Conservation (phyloP, 1,140 invertebrate genomes). For the Piezodorus guildinii region DNA sequence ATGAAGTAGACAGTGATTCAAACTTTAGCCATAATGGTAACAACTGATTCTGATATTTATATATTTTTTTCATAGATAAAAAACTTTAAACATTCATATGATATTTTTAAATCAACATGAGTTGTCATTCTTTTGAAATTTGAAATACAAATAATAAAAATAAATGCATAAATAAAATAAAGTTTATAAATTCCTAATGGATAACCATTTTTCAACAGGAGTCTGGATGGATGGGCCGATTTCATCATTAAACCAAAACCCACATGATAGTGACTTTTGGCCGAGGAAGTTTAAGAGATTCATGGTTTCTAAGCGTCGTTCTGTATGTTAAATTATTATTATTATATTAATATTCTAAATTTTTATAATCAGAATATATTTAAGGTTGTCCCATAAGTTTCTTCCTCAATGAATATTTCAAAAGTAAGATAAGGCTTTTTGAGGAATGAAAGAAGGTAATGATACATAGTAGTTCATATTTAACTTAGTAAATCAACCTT, state of each 20-base stretch:
- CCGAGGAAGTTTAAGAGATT: conserved; percentile 15
- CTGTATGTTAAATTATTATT: conserved; percentile 11
- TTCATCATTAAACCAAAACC: neutral
- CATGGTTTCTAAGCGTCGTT: conserved; percentile 20
- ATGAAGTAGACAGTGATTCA: conserved; percentile 13
- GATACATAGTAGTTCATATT: too few species aligned
- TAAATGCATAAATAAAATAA: neutral
- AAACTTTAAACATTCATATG: neutral
- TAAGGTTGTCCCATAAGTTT: too few species aligned
- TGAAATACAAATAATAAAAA: neutral
- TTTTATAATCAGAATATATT: too few species aligned
- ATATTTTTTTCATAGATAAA: too few species aligned
- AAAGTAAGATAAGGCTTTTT: too few species aligned
- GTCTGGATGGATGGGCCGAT: conserved; percentile 9
- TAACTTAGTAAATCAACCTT: too few species aligned
- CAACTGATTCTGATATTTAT: neutral
- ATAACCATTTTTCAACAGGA: neutral
- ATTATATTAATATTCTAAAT: too few species aligned
- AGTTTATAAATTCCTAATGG: neutral
- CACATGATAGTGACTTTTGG: neutral
- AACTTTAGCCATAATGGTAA: conserved; percentile 7
- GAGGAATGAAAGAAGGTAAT: too few species aligned
- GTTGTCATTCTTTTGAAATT: too few species aligned
- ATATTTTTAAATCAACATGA: neutral
- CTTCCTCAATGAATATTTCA: too few species aligned